Base-by-base conservation (phyloP, 1,140 invertebrate species). In the Diplogasteroides magnus region DNA sequence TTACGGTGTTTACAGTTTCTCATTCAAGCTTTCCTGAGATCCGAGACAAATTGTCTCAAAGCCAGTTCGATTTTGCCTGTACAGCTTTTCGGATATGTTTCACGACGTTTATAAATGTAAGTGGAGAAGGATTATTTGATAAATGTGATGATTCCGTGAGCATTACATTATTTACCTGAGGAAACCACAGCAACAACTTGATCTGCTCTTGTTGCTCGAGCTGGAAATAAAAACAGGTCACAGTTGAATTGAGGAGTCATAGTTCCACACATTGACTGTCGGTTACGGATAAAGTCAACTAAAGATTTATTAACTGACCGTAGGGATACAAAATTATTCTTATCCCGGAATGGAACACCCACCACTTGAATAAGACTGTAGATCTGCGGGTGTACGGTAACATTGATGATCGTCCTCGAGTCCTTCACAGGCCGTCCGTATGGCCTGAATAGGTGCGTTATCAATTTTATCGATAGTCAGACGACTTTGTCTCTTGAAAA, bases 161-260 rank as follows among this genome's bases (percentile, higher is more conserved):
- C n/a, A n/a, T n/a, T n/a, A n/a, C n/a, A n/a, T n/a, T n/a, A n/a
- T n/a, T n/a, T n/a, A 48, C 58, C 15, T 72, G 70, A n/a, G 64
- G 70, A 31, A 72, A 72, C 70, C 70, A 72, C 29, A 72, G 32
- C 60, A 72, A 56, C 25, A 72, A 31, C 57, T 72, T 72, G 32
- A 72, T 67, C 65, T 72, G 64, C 63, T 72, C 70, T 27, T 72
- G 66, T 29, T 68, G 65, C 31, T 72, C 70, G 29, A 67, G 57
- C 69, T 71, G 31, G 27, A 66, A 61, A n/a, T n/a, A n/a, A n/a
- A n/a, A n/a, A n/a, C n/a, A n/a, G n/a, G n/a, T n/a, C n/a, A n/a
- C n/a, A n/a, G n/a, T n/a, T 48, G 6, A 48, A 48, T 19, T 48
- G 37, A 48, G 6, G 6, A 48, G 37, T 48, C 6, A 48, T 48